Conservation (phyloP, 92 coral and sea anemone species). For the Pocillopora meandrina region DNA sequence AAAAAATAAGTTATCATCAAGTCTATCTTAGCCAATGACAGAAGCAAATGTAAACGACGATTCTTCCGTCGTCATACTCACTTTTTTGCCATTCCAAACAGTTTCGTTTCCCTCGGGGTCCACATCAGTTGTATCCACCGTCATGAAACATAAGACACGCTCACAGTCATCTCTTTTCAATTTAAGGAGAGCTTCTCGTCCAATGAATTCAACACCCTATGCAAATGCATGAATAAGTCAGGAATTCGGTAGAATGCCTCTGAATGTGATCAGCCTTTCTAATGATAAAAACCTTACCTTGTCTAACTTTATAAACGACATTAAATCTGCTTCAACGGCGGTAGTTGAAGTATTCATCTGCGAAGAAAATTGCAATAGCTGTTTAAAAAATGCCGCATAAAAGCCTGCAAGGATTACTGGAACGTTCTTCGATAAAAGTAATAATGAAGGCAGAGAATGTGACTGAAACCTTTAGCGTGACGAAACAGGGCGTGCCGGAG, state of each 20-base stretch:
- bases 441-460: no score
- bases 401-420: no score
- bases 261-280: neutral
- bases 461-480: no score
- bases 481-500: no score
- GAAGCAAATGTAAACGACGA: neutral
- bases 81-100: constrained; percentile 51
- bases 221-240: neutral
- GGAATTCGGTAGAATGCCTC: neutral
- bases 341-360: constrained; percentile 33
- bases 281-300: constrained; percentile 7
- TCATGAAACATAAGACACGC: constrained; percentile 40
- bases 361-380: neutral
- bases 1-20: neutral
- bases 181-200: constrained; percentile 49
- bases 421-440: no score
- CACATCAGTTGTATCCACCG: constrained; percentile 56
- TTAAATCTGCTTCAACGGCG: constrained; percentile 31
- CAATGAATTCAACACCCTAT: constrained; percentile 39
- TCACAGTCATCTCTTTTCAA: constrained; percentile 38
- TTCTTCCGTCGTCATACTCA: neutral
- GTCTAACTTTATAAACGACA: constrained; percentile 6
- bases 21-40: neutral
- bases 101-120: constrained; percentile 65
- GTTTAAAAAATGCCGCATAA: neutral